These are phyloP conservation scores for Cynodonichthys magdalenae DNA, from an alignment of 2,797 vertebrate species.

Conservation along the genomic window DNA sequence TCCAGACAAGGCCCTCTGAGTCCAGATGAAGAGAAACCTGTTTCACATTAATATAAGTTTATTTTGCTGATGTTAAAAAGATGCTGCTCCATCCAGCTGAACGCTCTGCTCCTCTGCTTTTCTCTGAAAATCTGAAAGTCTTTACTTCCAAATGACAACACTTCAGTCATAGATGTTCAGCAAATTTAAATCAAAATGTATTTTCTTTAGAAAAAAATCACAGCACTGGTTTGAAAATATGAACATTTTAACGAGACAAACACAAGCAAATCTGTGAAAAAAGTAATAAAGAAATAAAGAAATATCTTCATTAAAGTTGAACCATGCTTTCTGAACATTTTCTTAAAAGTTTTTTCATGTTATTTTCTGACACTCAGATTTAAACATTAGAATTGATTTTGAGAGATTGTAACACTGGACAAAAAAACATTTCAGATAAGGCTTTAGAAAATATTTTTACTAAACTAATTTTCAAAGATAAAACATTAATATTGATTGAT, in stretches of 20 bases:
- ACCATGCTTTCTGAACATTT: not conserved
- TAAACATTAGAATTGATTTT: not conserved
- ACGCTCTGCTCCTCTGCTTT: not conserved
- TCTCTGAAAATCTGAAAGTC: no score
- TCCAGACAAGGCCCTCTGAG: slow-evolving; percentile 62
- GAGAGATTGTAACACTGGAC: not conserved
- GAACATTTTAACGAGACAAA: not conserved
- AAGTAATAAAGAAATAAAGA: not conserved
- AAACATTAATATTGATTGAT: not conserved
- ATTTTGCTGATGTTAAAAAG: slow-evolving; percentile 56
- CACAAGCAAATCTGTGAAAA: not conserved
- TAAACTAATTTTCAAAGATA: not conserved
- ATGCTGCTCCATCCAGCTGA: slow-evolving; percentile 24
- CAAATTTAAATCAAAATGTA: no score
- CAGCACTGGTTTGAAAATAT: not conserved
- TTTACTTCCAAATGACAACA: no score
- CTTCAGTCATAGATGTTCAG: no score
- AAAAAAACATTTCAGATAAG: not conserved
- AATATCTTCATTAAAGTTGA: no score
- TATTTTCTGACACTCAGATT: not conserved
- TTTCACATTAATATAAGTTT: slow-evolving; percentile 68
- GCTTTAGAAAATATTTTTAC: not conserved
- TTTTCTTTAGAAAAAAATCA: not conserved
- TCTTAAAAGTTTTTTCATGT: not conserved
- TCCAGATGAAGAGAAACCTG: slow-evolving; percentile 73